phyloP scores from a whole-genome alignment of 2,113 vertebrate species.

The Chinchilla lanigera region DNA sequence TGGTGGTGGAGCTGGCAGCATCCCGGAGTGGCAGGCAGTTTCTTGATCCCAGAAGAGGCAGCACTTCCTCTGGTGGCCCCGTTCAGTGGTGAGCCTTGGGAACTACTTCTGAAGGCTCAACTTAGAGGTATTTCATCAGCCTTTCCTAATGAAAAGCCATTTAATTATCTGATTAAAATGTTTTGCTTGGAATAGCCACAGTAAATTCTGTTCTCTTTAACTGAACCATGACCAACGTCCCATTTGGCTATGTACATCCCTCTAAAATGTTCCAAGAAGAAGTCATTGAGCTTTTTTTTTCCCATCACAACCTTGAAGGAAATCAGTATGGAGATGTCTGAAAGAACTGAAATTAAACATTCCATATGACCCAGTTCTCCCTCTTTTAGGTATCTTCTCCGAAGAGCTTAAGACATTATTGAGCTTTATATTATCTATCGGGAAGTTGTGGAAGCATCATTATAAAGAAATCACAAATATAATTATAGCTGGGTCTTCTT shows the following conservation, averaged over 20 bases:
- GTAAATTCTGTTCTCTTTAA: constrained; percentile 27
- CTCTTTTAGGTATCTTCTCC: neutral
- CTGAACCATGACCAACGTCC: neutral
- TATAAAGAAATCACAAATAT: neutral
- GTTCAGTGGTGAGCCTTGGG: neutral
- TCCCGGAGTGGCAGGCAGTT: neutral
- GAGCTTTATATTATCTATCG: neutral
- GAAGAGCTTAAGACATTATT: neutral
- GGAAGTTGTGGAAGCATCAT: neutral
- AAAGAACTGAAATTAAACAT: neutral
- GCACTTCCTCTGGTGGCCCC: neutral
- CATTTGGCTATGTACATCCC: neutral
- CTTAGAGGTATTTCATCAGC: constrained; percentile 6
- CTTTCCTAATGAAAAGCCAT: neutral
- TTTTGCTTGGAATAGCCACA: constrained; percentile 29
- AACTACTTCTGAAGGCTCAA: constrained; percentile 13
- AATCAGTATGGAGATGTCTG: neutral
- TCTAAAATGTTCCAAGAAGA: neutral
- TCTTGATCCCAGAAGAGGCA: neutral
- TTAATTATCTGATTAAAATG: constrained; percentile 26
- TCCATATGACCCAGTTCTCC: neutral
- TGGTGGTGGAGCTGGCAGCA: neutral
- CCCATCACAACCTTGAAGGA: neutral
- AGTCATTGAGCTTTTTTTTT: neutral
- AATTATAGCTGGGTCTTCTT: neutral